Evolutionary conservation across 2,888 invertebrate genomes (phyloP).

Genomic region (Agriopis aurantiaria): DNA sequence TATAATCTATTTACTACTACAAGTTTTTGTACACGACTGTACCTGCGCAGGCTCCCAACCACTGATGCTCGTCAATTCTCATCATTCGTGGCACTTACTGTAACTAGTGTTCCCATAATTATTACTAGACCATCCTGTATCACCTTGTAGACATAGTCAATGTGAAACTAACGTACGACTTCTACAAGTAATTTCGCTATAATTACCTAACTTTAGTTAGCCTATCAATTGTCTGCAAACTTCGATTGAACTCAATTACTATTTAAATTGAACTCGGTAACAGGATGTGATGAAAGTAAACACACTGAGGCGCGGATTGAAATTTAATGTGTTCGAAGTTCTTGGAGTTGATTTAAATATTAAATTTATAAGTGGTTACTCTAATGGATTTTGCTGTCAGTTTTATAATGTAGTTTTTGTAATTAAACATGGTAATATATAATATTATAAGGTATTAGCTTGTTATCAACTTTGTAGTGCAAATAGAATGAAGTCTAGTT

Average conservation of each 20-base stretch:
- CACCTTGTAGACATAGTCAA: too few species aligned
- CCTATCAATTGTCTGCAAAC: constrained; percentile 50
- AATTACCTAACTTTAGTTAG: constrained; percentile 43
- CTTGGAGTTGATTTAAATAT: constrained; percentile 39
- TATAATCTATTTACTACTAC: too few species aligned
- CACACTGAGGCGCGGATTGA: constrained; percentile 41
- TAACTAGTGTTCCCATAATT: too few species aligned
- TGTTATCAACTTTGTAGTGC: too few species aligned
- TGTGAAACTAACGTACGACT: neutral
- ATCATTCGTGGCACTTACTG: too few species aligned
- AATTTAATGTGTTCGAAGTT: constrained; percentile 40
- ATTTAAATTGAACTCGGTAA: constrained; percentile 49
- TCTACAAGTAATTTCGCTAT: constrained; percentile 39
- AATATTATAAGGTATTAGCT: too few species aligned
- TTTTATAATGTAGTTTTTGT: constrained; percentile 10
- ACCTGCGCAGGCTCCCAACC: too few species aligned
- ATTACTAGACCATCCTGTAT: too few species aligned
- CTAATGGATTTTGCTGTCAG: constrained; percentile 26
- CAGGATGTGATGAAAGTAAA: constrained; percentile 50
- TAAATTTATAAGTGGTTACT: constrained; percentile 30
- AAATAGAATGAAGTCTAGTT: too few species aligned
- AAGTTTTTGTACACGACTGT: too few species aligned
- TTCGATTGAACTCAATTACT: constrained; percentile 46
- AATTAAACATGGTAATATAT: neutral
- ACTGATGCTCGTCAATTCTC: too few species aligned